A percentile compares a stretch with the other conserved stretches of the same genome.
phyloP scores from a whole-genome alignment of 2,113 vertebrate genomes.

The Psammodynastes pulverulentus region DNA sequence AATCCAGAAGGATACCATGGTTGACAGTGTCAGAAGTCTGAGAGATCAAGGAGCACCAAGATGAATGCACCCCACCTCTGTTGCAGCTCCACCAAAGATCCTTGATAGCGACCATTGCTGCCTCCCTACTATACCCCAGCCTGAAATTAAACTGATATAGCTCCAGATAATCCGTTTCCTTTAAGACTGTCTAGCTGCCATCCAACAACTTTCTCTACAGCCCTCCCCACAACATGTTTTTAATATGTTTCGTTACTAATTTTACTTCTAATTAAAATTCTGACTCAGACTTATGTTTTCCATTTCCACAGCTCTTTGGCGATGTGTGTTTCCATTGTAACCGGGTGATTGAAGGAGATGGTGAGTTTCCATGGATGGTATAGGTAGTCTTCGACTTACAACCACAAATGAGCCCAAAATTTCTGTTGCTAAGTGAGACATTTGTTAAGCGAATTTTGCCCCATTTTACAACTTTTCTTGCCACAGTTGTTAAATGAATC shows the following conservation, averaged over 20 bases:
- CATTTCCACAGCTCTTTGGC: slow-evolving; percentile 84
- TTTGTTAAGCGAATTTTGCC: not conserved
- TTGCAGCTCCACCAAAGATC: not conserved
- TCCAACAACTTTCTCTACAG: not conserved
- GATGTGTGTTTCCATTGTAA: slow-evolving; percentile 99
- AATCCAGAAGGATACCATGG: too few relatives aligned
- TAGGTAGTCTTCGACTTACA: not conserved
- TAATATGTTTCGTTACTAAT: not conserved
- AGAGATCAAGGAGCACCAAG: not conserved
- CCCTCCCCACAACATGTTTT: not conserved
- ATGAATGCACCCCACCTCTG: not conserved
- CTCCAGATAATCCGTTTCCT: not conserved
- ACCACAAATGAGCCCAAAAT: not conserved
- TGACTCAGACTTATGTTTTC: not conserved
- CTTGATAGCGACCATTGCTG: not conserved
- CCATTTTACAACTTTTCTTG: not conserved
- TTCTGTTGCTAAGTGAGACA: not conserved
- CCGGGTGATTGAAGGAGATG: slow-evolving; percentile 96
- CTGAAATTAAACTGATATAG: not conserved
- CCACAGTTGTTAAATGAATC: not conserved
- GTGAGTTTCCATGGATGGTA: slow-evolving; percentile 69
- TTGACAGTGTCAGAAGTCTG: not conserved
- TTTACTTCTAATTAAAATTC: slow-evolving; percentile 20
- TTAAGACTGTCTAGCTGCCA: not conserved
- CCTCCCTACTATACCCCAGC: not conserved